Evolutionary conservation across 2,113 vertebrate species (phyloP).

Genomic region (Ranitomeya imitator): DNA sequence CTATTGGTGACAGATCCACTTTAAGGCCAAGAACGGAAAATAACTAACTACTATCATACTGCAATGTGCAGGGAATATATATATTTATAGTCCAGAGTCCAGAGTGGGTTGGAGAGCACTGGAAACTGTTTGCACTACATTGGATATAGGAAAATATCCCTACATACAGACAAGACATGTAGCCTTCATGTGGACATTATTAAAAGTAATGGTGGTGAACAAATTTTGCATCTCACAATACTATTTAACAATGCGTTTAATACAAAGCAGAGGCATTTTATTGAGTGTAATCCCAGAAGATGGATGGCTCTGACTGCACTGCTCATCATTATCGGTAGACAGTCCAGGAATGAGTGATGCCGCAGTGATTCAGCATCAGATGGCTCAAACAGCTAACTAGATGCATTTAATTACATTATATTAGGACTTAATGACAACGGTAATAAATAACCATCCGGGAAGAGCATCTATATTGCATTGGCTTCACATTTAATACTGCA

Average conservation of each 20-base stretch:
- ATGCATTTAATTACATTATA: conserved; percentile 43
- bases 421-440: conserved; percentile 6
- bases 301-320: neutral
- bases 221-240: neutral
- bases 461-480: neutral
- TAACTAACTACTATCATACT: neutral
- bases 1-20: no score
- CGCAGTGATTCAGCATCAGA: conserved; percentile 33
- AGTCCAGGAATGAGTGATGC: conserved; percentile 46
- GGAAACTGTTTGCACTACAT: neutral
- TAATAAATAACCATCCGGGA: conserved; percentile 21
- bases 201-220: conserved; percentile 4
- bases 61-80: neutral
- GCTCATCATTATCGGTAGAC: conserved; percentile 31
- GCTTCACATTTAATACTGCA: neutral
- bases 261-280: conserved; percentile 26
- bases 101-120: neutral
- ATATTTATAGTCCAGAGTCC: neutral
- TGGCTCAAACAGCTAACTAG: conserved; percentile 3
- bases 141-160: neutral
- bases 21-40: no score
- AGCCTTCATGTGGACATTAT: neutral
- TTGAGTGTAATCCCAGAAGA: conserved; percentile 29
- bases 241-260: neutral
- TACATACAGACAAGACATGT: neutral